These are phyloP conservation scores for Cygnus atratus DNA, from an alignment of 2,113 vertebrate species.

Conservation along the genomic window DNA sequence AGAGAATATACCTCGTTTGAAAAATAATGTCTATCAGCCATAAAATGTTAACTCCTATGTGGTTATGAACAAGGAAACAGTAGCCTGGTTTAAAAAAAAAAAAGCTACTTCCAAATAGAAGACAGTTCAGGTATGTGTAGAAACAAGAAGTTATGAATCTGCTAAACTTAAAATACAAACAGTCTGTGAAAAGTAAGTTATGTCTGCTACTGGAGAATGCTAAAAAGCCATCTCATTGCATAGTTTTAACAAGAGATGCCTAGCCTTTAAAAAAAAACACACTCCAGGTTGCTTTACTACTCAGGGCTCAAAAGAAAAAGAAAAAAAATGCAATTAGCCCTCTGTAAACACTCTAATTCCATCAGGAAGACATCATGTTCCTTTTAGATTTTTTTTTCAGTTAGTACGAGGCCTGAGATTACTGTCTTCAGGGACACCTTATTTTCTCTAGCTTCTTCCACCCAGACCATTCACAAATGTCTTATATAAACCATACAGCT, in stretches of 20 bases:
- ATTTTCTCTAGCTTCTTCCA: neutral
- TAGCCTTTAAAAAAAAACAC: neutral
- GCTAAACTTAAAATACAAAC: neutral
- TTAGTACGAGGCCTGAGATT: neutral
- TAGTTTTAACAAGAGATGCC: neutral
- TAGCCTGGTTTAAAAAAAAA: neutral
- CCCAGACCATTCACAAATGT: neutral
- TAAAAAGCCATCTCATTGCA: neutral
- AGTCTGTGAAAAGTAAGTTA: neutral
- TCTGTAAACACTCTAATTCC: neutral
- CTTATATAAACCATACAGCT: neutral
- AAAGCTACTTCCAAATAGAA: conserved; percentile 21
- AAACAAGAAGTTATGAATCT: conserved; percentile 15
- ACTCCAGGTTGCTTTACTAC: neutral
- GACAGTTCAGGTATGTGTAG: conserved; percentile 15
- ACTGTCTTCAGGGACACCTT: neutral
- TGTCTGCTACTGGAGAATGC: neutral
- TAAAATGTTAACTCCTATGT: conserved; percentile 51
- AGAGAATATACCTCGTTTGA: conserved; percentile 65
- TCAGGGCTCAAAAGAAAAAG: neutral
- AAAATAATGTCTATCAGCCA: conserved; percentile 57
- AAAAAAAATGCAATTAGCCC: neutral
- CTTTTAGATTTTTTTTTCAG: no score
- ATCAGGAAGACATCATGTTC: no score
- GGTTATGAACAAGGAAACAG: conserved; percentile 73